Conservation (phyloP, 2,888 invertebrate genomes). For the Papilio gigon region DNA sequence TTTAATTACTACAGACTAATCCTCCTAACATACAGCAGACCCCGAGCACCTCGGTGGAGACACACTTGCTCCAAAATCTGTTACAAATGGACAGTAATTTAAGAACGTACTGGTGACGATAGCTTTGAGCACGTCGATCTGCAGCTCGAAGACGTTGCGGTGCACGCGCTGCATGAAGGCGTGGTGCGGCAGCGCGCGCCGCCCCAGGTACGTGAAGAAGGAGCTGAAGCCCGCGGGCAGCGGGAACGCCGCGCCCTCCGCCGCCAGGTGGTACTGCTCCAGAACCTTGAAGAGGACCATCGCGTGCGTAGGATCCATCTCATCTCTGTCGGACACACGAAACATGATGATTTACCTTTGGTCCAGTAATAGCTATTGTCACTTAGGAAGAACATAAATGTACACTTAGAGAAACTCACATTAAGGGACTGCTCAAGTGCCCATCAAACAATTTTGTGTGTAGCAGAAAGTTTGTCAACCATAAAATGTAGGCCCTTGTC, state of each 20-base stretch:
- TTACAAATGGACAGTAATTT: neutral
- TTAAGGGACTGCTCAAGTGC: no score
- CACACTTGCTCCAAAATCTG: no score
- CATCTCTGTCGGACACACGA: constrained; percentile 82
- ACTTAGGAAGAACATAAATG: no score
- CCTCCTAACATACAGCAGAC: no score
- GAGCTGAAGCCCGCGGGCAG: constrained; percentile 94
- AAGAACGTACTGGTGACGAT: constrained; percentile 86
- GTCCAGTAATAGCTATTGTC: neutral
- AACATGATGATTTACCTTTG: neutral
- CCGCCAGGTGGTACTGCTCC: constrained; percentile 91
- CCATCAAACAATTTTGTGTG: no score
- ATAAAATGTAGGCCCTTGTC: no score
- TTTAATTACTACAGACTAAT: no score
- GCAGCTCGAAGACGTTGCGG: constrained; percentile 91
- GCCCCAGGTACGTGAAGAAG: constrained; percentile 93
- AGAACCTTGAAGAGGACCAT: constrained; percentile 88
- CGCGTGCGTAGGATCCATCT: constrained; percentile 86
- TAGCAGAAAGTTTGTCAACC: no score
- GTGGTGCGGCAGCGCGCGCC: constrained; percentile 88
- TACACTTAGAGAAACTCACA: no score
- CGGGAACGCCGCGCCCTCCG: constrained; percentile 89
- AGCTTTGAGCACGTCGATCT: constrained; percentile 93
- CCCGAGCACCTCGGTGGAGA: no score
- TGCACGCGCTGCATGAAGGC: constrained; percentile 93